These are phyloP conservation scores for Campoplex capitator DNA, from an alignment of 2,888 invertebrate genomes.

Conservation along the genomic window DNA sequence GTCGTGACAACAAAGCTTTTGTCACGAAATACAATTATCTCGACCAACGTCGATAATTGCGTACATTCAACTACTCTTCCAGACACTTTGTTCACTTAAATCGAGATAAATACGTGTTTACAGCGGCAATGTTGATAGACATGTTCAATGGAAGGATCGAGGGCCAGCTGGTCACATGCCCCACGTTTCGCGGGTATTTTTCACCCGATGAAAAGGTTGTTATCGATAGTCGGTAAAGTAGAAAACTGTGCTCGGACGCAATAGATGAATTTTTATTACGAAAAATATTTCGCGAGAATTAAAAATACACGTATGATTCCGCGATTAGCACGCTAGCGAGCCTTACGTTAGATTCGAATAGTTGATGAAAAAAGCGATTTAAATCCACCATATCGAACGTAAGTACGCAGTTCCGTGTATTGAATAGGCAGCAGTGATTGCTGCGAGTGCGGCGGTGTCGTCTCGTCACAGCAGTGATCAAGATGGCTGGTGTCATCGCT, in stretches of 20 bases:
- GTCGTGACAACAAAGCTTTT: too few species aligned
- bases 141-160: too few species aligned
- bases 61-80: too few species aligned
- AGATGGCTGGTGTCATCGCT: conserved; percentile 91
- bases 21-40: too few species aligned
- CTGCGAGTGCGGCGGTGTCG: neutral
- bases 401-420: neutral
- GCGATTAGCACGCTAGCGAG: neutral
- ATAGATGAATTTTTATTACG: neutral
- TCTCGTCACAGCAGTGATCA: conserved; percentile 76
- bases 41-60: too few species aligned
- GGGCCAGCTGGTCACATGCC: too few species aligned
- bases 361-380: neutral
- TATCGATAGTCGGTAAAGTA: neutral
- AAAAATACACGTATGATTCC: neutral
- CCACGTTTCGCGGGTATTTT: too few species aligned
- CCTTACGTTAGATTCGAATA: neutral
- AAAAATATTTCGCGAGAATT: neutral
- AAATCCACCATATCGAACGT: neutral
- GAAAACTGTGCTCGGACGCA: neutral
- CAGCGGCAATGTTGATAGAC: too few species aligned
- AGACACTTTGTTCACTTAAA: too few species aligned
- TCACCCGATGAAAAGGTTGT: neutral
- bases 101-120: too few species aligned
- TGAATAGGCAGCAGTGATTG: neutral